These are phyloP conservation scores for Mirounga angustirostris DNA, from an alignment of 2,113 vertebrate genomes.

Conservation along the genomic window DNA sequence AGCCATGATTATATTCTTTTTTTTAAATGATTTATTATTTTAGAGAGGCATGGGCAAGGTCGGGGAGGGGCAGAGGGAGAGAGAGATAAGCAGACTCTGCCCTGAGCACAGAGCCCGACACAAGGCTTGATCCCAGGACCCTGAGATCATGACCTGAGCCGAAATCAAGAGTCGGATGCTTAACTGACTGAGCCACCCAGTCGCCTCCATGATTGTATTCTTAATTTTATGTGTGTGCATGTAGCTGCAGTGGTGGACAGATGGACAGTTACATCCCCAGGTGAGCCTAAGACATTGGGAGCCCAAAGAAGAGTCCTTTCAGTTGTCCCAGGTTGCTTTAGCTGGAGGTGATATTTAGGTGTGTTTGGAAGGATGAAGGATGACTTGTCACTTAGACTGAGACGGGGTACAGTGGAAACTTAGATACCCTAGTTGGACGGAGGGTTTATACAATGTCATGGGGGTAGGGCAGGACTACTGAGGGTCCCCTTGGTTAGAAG, in stretches of 20 bases:
- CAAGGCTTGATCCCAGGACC: not conserved
- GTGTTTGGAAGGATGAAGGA: not conserved
- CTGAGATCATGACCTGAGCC: not conserved
- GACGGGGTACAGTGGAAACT: not conserved
- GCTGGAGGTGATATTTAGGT: not conserved
- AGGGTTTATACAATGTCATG: not conserved
- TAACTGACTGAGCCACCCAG: not conserved
- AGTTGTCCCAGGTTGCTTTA: no score
- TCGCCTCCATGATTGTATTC: not conserved
- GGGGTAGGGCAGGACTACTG: not conserved
- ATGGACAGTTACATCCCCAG: no score
- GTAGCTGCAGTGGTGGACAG: not conserved
- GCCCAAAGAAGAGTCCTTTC: not conserved
- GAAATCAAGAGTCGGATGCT: not conserved
- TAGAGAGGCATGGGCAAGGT: not conserved
- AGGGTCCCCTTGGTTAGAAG: not conserved
- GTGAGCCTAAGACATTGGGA: not conserved
- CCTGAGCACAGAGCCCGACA: not conserved
- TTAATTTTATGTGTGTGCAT: not conserved
- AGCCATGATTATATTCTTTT: not conserved
- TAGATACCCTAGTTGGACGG: fast-evolving
- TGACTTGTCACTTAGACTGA: not conserved
- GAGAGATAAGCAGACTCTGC: not conserved
- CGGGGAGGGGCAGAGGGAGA: not conserved
- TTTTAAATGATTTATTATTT: not conserved